Evolutionary conservation across 2,113 vertebrate species (phyloP).

Genomic region (Castor canadensis): DNA sequence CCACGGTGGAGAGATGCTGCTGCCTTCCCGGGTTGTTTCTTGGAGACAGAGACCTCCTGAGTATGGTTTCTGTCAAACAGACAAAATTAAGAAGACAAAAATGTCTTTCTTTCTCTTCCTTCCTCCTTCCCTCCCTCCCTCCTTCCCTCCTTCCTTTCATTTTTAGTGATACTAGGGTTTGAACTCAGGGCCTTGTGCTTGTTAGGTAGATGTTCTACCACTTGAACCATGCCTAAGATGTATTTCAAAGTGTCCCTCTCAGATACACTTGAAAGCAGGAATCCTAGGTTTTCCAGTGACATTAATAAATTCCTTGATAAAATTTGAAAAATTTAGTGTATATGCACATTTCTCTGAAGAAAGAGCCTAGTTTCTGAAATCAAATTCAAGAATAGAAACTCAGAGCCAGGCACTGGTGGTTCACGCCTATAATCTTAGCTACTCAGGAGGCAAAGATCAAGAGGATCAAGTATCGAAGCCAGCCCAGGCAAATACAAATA

Average conservation of each 20-base stretch:
- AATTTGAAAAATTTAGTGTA: neutral
- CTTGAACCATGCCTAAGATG: too few species aligned
- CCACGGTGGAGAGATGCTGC: conserved; percentile 80
- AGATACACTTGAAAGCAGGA: neutral
- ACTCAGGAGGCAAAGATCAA: too few species aligned
- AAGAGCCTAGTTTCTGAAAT: neutral
- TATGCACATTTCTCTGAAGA: conserved; percentile 18
- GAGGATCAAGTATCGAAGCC: too few species aligned
- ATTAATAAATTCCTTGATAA: neutral
- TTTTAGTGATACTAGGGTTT: too few species aligned
- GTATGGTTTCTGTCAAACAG: conserved; percentile 82
- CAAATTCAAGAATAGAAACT: conserved; percentile 7
- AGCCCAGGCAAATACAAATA: too few species aligned
- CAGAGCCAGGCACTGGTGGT: neutral
- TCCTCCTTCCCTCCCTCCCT: too few species aligned
- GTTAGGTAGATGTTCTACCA: too few species aligned
- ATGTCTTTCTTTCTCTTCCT: too few species aligned
- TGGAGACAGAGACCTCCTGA: conserved; percentile 84
- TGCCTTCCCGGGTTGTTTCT: conserved; percentile 81
- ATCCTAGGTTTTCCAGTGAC: neutral
- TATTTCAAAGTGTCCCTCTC: conserved; percentile 27
- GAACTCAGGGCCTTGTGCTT: too few species aligned
- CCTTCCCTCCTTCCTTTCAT: too few species aligned
- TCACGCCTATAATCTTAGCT: too few species aligned
- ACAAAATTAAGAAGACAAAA: too few species aligned